Evolutionary conservation across 2,797 vertebrate genomes (phyloP).

Genomic region (Pogoniulus pusillus): DNA sequence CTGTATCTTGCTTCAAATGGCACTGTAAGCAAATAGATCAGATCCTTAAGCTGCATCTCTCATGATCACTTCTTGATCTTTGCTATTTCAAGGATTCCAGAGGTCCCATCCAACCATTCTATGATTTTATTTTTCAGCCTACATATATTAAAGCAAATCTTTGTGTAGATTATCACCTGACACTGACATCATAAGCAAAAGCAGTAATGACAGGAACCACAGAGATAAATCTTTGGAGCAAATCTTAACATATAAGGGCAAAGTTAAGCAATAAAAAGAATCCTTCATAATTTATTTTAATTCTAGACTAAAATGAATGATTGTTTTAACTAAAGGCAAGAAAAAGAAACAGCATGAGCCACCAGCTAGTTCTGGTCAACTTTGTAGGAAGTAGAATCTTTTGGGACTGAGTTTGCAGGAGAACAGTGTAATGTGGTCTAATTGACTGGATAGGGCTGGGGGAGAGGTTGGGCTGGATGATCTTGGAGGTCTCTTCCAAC

Average conservation of each 20-base stretch:
- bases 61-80: not conserved
- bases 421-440: not conserved
- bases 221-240: no score
- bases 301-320: not conserved
- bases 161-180: not conserved
- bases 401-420: not conserved
- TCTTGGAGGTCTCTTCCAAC: no score
- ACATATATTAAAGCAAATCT: not conserved
- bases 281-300: not conserved
- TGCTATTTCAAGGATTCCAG: no score
- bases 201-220: not conserved
- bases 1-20: constrained; percentile 92
- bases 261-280: not conserved
- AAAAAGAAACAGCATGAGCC: not conserved
- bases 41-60: not conserved
- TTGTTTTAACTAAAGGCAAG: not conserved
- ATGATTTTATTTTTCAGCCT: no score
- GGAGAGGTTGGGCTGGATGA: no score
- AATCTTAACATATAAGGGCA: not conserved
- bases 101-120: no score
- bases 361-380: not conserved
- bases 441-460: no score
- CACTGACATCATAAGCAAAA: not conserved
- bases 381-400: not conserved
- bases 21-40: constrained; percentile 80